Base-by-base conservation (phyloP, 2,797 vertebrate genomes). In the Myotis planiceps region DNA sequence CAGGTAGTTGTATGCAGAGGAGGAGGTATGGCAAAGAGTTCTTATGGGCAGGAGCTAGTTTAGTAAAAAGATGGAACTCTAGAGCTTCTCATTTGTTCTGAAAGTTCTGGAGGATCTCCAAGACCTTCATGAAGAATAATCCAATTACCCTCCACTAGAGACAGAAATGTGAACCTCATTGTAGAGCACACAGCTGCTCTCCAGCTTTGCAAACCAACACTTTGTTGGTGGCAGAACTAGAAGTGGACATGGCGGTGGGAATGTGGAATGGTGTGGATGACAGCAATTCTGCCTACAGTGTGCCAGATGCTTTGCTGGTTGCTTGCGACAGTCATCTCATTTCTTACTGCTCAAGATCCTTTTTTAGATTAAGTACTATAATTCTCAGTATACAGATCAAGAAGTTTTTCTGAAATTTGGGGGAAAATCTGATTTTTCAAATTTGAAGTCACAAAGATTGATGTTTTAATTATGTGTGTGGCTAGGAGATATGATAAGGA, bases 231-330 rank as follows among this genome's bases (percentile, higher is more conserved):
- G 42, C 13, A 6, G 27, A 25, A 21, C 1, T 0, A 51, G 34
- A 9, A 18, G 51, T 25, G 25, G 55, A 21, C 2, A 21, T 13
- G n/a, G 82, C 3, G 0, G 23, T n/a, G 13, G 23, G 51, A 1
- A 32, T 1, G 21, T 4, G 25, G 10, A 13, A 8, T 0, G 1
- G 42, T 18, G 9, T 18, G 29, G 49, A 19, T 0, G 16, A 51
- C 23, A 16, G 75, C 2, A 9, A 18, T 58, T 37, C 34, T 7
- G 66, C 45, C 25, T n/a, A 55, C 14, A 9, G 45, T 0, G 0
- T 7, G 14, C 65, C 74, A 23, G 39, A 34, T 16, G 34, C 32
- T 34, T 27, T 12, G 25, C 68, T 65, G 42, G 34, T 13, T 63
- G 37, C 49, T 69, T 79, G 37, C 14, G 29, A 27, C n/a, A 25